Evolutionary conservation across 2,113 vertebrate genomes (phyloP).

Genomic region (Ctenomys sociabilis): DNA sequence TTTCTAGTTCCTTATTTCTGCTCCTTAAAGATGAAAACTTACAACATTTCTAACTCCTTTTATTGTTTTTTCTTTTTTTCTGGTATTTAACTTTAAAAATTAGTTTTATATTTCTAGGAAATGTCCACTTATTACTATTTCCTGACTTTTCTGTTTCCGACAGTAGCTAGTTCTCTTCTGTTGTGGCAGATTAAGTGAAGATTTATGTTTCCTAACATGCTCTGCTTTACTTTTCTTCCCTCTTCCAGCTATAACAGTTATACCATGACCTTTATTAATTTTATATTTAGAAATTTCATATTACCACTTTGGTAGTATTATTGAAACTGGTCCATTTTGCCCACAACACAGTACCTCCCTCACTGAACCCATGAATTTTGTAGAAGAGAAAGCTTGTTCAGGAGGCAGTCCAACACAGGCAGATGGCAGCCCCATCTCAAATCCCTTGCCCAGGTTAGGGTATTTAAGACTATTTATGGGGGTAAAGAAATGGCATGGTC

Average conservation of each 20-base stretch:
- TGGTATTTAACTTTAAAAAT: not conserved
- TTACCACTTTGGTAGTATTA: not conserved
- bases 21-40: not conserved
- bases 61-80: constrained; percentile 25
- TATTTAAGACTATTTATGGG: not conserved
- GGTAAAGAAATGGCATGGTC: not conserved
- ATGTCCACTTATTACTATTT: not conserved
- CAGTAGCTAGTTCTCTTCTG: not conserved
- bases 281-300: not conserved
- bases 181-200: not conserved
- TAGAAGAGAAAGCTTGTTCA: not conserved
- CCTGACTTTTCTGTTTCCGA: not conserved
- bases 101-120: not conserved
- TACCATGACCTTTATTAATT: not conserved
- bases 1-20: not conserved
- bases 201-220: not conserved
- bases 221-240: not conserved
- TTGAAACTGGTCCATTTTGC: not conserved
- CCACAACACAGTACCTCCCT: not conserved
- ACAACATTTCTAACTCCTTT: not conserved
- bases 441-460: too few relatives aligned
- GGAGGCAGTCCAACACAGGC: not conserved
- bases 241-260: not conserved
- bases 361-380: not conserved
- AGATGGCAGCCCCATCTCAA: not conserved